These are phyloP conservation scores for Lithosia quadra DNA, from an alignment of 2,888 invertebrate species.

Conservation along the genomic window DNA sequence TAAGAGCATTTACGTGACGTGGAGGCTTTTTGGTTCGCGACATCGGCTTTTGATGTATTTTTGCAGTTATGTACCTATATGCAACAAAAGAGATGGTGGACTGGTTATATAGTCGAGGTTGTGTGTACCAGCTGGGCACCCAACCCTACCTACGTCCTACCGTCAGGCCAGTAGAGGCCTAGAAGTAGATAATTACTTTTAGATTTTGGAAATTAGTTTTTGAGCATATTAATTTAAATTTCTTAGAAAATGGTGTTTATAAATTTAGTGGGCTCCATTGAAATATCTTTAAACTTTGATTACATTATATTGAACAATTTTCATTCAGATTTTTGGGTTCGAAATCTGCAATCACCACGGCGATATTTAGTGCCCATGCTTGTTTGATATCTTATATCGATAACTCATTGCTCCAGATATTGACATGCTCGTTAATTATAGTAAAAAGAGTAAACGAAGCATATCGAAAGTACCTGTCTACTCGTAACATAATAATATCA, in stretches of 20 bases:
- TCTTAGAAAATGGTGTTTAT: too few relatives aligned
- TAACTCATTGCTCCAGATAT: not conserved
- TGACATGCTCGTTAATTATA: not conserved
- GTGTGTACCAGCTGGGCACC: not conserved
- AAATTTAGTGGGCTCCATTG: too few relatives aligned
- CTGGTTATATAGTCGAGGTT: not conserved
- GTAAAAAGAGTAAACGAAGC: not conserved
- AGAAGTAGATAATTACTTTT: too few relatives aligned
- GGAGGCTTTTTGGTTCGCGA: constrained; percentile 1
- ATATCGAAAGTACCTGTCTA: not conserved
- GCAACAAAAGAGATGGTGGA: not conserved
- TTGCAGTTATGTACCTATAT: not conserved
- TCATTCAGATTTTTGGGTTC: too few relatives aligned
- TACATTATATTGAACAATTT: too few relatives aligned
- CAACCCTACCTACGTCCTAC: too few relatives aligned
- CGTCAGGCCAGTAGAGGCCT: too few relatives aligned
- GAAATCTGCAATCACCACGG: too few relatives aligned
- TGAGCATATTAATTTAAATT: too few relatives aligned
- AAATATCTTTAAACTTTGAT: too few relatives aligned
- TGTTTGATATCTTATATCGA: not conserved
- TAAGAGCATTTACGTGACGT: constrained; percentile 2
- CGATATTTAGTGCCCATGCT: not conserved
- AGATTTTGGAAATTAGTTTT: too few relatives aligned
- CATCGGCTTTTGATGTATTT: not conserved
- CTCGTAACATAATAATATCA: constrained; percentile 20